A percentile compares a stretch with the other conserved stretches of the same genome.
Conservation (phyloP, 2,797 vertebrate species). For the Pogoniulus pusillus region DNA sequence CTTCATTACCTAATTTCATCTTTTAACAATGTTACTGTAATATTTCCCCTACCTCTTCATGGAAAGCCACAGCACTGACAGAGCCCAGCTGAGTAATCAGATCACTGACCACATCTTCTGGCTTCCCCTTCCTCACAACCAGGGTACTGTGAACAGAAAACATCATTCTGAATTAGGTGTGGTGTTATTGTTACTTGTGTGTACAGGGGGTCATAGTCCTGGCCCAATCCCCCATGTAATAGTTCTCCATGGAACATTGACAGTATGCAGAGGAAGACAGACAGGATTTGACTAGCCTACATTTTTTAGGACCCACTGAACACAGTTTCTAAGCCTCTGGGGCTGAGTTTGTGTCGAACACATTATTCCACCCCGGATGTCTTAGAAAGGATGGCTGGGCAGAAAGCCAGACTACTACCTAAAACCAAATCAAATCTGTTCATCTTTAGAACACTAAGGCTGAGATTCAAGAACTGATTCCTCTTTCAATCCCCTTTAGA, state of each 20-base stretch:
- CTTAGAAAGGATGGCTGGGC: not conserved
- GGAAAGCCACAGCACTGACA: constrained; percentile 80
- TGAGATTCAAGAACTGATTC: not conserved
- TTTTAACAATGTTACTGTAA: not conserved
- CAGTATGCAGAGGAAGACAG: not conserved
- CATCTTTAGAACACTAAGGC: not conserved
- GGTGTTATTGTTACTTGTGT: not conserved
- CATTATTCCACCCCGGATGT: not conserved
- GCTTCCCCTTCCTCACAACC: constrained; percentile 82
- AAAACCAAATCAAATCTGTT: not conserved
- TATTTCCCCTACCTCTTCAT: constrained; percentile 79
- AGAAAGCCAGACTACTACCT: constrained; percentile 24
- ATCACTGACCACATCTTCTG: constrained; percentile 80
- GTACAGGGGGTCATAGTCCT: not conserved
- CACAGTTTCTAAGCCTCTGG: not conserved
- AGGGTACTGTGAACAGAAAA: constrained; percentile 76
- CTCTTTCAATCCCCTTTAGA: not conserved
- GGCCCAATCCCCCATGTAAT: not conserved
- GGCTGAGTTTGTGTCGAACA: not conserved
- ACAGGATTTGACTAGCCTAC: not conserved
- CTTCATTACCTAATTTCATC: not conserved
- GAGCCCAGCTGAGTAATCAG: constrained; percentile 81
- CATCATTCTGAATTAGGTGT: not conserved
- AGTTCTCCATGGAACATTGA: not conserved
- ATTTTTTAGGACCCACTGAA: constrained; percentile 2